Evolutionary conservation across 2,113 vertebrate genomes (phyloP).

Genomic region (Microtus ochrogaster): DNA sequence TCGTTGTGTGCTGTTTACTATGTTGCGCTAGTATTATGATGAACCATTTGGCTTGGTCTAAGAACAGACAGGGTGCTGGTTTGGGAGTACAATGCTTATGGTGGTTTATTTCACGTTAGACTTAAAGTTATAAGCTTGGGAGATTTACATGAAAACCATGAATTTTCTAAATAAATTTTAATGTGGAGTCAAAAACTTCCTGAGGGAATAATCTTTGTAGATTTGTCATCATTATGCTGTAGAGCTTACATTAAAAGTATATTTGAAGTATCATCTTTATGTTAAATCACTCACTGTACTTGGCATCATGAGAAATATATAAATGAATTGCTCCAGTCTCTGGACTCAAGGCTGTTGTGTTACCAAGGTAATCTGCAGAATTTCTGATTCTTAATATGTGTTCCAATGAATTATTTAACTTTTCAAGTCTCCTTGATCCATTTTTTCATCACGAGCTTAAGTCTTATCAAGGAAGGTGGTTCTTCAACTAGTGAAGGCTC

Average conservation of each 20-base stretch:
- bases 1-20: conserved; percentile 57
- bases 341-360: background rate
- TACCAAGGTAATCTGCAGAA: conserved; percentile 62
- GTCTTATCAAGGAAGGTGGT: conserved; percentile 5
- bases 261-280: conserved; percentile 57
- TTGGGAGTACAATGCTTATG: background rate
- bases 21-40: conserved; percentile 39
- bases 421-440: conserved; percentile 42
- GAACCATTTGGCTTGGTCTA: conserved; percentile 39
- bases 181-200: conserved; percentile 47
- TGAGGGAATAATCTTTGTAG: conserved; percentile 54
- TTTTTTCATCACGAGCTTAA: background rate
- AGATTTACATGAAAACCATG: conserved; percentile 60
- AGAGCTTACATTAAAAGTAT: conserved; percentile 40
- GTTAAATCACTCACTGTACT: conserved; percentile 47
- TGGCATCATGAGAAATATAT: conserved; percentile 51
- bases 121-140: conserved; percentile 42
- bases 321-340: conserved; percentile 62
- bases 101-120: conserved; percentile 43
- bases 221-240: conserved; percentile 55
- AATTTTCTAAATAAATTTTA: conserved; percentile 57
- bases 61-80: conserved; percentile 57
- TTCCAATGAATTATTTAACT: conserved; percentile 58
- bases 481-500: conserved; percentile 17
- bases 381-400: conserved; percentile 51